Evolutionary conservation across 2,888 invertebrate genomes (phyloP).

Genomic region (Eupithecia subfuscata): DNA sequence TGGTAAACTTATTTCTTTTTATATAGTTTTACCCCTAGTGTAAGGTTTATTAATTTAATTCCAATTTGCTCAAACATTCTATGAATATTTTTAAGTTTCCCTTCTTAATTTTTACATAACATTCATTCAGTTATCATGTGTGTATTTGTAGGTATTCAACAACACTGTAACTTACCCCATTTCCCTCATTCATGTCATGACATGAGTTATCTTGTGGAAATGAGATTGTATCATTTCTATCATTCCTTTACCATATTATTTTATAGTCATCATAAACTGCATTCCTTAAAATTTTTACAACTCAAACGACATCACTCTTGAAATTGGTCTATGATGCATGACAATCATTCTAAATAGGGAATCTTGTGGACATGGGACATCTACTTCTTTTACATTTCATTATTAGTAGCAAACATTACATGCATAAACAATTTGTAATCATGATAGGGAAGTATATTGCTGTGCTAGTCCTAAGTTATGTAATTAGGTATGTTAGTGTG

Average conservation of each 20-base stretch:
- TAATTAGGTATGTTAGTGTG: constrained; percentile 32
- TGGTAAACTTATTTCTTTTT: constrained; percentile 80
- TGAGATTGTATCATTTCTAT: not conserved
- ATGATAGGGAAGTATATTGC: constrained; percentile 39
- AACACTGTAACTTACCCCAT: not conserved
- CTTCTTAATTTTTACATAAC: constrained; percentile 69
- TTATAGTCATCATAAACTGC: not conserved
- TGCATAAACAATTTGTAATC: constrained; percentile 35
- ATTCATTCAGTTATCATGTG: constrained; percentile 29
- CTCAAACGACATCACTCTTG: not conserved
- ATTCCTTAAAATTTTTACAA: not conserved
- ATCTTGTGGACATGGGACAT: constrained; percentile 5
- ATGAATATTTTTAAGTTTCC: constrained; percentile 60
- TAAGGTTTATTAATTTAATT: constrained; percentile 78
- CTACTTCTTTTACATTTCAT: not conserved
- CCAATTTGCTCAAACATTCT: constrained; percentile 81
- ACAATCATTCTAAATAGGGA: not conserved
- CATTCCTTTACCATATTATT: not conserved
- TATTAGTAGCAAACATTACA: constrained; percentile 8
- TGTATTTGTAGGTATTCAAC: not conserved
- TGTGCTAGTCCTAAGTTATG: constrained; percentile 41
- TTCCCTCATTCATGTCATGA: not conserved
- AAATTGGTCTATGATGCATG: not conserved
- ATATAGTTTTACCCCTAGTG: constrained; percentile 83
- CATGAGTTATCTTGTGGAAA: not conserved